These are phyloP conservation scores for Austrofundulus limnaeus DNA, from an alignment of 2,113 vertebrate species.

Conservation along the genomic window DNA sequence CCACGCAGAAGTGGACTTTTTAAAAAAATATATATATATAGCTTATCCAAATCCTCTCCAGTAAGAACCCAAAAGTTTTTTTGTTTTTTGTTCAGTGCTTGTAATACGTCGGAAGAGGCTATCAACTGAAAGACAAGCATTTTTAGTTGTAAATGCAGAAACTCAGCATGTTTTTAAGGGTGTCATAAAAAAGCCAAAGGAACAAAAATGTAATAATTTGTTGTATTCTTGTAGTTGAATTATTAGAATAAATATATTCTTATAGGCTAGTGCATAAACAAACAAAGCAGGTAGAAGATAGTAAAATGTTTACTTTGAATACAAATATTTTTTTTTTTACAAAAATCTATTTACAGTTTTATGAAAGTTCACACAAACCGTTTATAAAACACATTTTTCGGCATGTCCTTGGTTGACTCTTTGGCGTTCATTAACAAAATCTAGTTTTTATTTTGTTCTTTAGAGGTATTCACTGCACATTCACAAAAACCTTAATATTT, in stretches of 20 bases:
- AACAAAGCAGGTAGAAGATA: slow-evolving; percentile 45
- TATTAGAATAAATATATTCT: too few relatives aligned
- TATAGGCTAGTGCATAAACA: slow-evolving; percentile 50
- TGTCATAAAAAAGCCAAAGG: too few relatives aligned
- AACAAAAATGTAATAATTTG: too few relatives aligned
- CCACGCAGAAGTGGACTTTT: slow-evolving; percentile 21
- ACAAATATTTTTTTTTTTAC: slow-evolving; percentile 90
- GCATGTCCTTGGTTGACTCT: slow-evolving; percentile 64
- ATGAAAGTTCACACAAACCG: slow-evolving; percentile 65
- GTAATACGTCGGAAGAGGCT: slow-evolving; percentile 18
- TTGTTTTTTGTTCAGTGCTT: not conserved
- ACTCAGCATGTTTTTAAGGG: too few relatives aligned
- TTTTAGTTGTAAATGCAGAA: too few relatives aligned
- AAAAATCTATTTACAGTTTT: slow-evolving; percentile 90
- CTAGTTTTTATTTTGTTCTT: too few relatives aligned
- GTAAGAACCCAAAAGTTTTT: too few relatives aligned
- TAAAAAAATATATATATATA: too few relatives aligned
- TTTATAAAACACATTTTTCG: slow-evolving; percentile 23
- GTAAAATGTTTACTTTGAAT: slow-evolving; percentile 78
- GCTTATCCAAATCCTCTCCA: too few relatives aligned
- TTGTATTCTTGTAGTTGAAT: too few relatives aligned
- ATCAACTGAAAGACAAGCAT: not conserved
- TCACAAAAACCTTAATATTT: too few relatives aligned
- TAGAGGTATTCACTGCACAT: too few relatives aligned
- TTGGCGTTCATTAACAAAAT: slow-evolving; percentile 55